These are phyloP conservation scores for Drosophila rufa DNA, from an alignment of 1,140 invertebrate species.

Conservation along the genomic window DNA sequence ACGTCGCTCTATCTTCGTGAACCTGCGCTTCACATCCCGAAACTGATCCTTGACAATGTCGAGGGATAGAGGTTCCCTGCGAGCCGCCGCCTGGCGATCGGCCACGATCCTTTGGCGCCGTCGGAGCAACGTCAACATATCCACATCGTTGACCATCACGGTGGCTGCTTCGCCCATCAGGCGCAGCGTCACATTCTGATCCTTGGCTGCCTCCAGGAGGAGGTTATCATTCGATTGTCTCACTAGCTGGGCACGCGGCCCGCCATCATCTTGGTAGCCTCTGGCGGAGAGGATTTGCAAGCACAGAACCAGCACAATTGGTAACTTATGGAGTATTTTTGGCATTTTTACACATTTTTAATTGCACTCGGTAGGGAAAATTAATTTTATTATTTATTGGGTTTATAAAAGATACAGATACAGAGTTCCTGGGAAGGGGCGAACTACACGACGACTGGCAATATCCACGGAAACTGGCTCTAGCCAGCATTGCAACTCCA, in stretches of 20 bases:
- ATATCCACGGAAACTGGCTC: slow-evolving; percentile 25
- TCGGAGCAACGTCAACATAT: slow-evolving; percentile 51
- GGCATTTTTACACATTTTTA: slow-evolving; percentile 46
- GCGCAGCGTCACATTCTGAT: slow-evolving; percentile 70
- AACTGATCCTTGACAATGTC: slow-evolving; percentile 53
- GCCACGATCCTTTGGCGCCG: slow-evolving; percentile 18
- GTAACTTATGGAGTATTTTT: not conserved
- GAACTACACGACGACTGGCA: not conserved
- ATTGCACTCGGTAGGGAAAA: not conserved
- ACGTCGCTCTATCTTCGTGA: slow-evolving; percentile 29
- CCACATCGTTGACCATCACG: slow-evolving; percentile 62
- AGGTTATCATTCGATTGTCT: slow-evolving; percentile 44
- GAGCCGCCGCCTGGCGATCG: slow-evolving; percentile 11
- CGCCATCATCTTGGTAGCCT: slow-evolving; percentile 2
- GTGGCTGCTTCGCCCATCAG: slow-evolving; percentile 60
- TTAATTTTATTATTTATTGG: not conserved
- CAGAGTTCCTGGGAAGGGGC: not conserved
- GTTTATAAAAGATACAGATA: not conserved
- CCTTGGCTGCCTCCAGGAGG: slow-evolving; percentile 46
- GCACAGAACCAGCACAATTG: slow-evolving; percentile 18
- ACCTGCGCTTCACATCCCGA: slow-evolving; percentile 37
- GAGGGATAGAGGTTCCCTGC: slow-evolving; percentile 37
- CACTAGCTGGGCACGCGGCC: slow-evolving; percentile 7
- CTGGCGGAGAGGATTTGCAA: slow-evolving; percentile 2
- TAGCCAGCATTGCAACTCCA: not conserved